A percentile compares a stretch with the other conserved stretches of the same genome.
Conservation (phyloP, 2,113 vertebrate genomes). For the Brienomyrus longianalis region DNA sequence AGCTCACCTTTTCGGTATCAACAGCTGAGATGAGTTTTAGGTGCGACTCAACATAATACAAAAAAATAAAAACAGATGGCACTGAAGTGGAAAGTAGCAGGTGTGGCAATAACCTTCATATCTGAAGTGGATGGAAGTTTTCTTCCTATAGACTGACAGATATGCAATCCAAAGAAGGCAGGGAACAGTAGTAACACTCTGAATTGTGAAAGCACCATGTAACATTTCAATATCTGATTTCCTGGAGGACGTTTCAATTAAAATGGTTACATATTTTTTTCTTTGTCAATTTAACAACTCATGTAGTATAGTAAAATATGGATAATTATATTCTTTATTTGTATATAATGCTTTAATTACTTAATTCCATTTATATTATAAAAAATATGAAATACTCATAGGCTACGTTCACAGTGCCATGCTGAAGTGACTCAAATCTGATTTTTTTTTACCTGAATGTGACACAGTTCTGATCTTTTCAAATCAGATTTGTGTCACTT, state of each 20-base stretch:
- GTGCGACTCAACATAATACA: not conserved
- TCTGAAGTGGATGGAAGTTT: not conserved
- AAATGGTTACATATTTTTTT: not conserved
- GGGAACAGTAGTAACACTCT: not conserved
- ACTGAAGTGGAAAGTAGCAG: not conserved
- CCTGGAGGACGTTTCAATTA: not conserved
- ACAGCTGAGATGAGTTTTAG: not conserved
- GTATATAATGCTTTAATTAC: not conserved
- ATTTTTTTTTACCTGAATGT: too few relatives aligned
- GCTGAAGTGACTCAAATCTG: too few relatives aligned
- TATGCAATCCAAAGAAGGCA: not conserved
- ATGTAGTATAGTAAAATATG: not conserved
- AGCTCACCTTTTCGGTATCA: slow-evolving; percentile 6
- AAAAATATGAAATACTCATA: not conserved
- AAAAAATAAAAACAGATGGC: not conserved
- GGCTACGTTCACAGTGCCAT: too few relatives aligned
- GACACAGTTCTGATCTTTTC: too few relatives aligned
- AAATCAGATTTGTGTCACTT: too few relatives aligned
- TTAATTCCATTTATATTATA: not conserved
- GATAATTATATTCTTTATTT: not conserved
- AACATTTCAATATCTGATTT: not conserved
- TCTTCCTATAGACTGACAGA: not conserved
- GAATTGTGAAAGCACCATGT: not conserved
- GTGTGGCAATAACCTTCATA: not conserved
- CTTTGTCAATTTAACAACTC: not conserved